phyloP scores from a whole-genome alignment of 2,113 vertebrate genomes.

The Dipodomys merriami region DNA sequence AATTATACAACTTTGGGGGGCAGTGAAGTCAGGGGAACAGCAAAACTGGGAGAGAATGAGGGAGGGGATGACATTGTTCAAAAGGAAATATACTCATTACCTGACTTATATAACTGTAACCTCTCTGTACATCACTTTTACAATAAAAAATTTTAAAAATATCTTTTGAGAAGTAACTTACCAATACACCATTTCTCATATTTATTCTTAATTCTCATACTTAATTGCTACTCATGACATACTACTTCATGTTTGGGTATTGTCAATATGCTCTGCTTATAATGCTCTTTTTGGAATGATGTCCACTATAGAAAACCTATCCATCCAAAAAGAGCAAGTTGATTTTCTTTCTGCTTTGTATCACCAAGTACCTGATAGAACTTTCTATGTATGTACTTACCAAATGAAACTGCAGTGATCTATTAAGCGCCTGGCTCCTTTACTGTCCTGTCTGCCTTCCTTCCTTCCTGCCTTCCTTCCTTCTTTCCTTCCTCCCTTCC shows the following conservation, averaged over 20 bases:
- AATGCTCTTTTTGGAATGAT: not conserved
- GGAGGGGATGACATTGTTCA: too few species aligned
- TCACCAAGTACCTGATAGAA: slow-evolving; percentile 5
- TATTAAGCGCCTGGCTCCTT: not conserved
- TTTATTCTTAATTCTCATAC: slow-evolving; percentile 58
- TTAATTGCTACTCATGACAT: slow-evolving; percentile 35
- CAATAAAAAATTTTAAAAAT: not conserved
- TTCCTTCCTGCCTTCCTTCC: too few species aligned
- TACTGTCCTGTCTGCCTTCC: too few species aligned
- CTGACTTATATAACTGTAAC: too few species aligned
- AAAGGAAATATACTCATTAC: too few species aligned
- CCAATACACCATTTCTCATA: not conserved
- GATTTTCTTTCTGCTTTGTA: slow-evolving; percentile 31
- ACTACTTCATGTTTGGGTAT: slow-evolving; percentile 43
- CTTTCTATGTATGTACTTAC: not conserved
- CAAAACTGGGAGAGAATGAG: too few species aligned
- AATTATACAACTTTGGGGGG: too few species aligned
- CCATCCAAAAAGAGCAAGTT: not conserved
- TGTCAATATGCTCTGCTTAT: not conserved
- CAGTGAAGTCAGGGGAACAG: too few species aligned
- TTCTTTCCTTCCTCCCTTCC: too few species aligned
- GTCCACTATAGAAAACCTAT: slow-evolving; percentile 25
- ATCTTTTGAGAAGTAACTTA: slow-evolving; percentile 31
- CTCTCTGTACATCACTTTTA: too few species aligned
- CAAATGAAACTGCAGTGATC: slow-evolving; percentile 19